Evolutionary conservation across 2,888 invertebrate genomes (phyloP).

Genomic region (Plebejus argus): DNA sequence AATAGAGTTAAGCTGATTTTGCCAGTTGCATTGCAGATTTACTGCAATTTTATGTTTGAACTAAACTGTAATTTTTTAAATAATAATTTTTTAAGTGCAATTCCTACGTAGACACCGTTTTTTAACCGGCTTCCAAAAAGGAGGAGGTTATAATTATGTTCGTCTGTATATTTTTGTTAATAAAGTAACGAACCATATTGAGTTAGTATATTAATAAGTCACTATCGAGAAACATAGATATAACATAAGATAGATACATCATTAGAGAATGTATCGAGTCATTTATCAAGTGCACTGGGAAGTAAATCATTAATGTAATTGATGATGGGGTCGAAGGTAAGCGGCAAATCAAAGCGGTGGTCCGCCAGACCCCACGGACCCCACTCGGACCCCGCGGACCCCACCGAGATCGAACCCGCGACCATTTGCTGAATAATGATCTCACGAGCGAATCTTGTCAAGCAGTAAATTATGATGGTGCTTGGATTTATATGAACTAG

Average conservation of each 20-base stretch:
- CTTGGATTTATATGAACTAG: conserved; percentile 28
- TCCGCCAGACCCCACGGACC: conserved; percentile 44
- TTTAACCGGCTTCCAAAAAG: no score
- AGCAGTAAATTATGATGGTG: conserved; percentile 18
- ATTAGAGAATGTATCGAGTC: not conserved
- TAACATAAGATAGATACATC: not conserved
- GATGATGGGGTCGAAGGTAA: conserved; percentile 75
- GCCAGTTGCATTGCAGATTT: no score
- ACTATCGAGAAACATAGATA: not conserved
- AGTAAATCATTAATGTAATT: conserved; percentile 69
- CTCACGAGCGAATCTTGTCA: conserved; percentile 46
- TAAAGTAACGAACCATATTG: no score
- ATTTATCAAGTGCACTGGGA: conserved; percentile 18
- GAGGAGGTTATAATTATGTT: no score
- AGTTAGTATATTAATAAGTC: not conserved
- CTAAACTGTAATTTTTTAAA: no score
- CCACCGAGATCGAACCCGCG: conserved; percentile 15
- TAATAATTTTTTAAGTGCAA: no score
- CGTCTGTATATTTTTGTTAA: no score
- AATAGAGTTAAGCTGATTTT: no score
- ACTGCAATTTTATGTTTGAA: no score
- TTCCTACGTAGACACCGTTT: no score
- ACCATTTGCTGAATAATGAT: conserved; percentile 53
- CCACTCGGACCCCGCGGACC: not conserved
- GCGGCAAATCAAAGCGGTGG: conserved; percentile 68